phyloP scores from a whole-genome alignment of 2,888 invertebrate genomes.

The Hipparchia semele region DNA sequence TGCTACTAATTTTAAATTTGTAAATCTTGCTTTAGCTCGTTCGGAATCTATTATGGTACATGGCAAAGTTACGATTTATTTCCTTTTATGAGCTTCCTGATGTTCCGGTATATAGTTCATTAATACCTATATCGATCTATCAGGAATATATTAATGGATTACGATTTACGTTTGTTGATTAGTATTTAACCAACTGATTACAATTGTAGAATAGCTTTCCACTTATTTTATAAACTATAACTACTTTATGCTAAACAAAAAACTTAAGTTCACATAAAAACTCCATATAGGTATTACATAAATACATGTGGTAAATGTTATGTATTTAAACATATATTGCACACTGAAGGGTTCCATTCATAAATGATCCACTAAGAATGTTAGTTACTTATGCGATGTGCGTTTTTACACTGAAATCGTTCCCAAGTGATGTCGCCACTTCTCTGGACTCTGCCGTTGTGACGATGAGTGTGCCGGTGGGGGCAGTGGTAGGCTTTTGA shows the following conservation, averaged over 20 bases:
- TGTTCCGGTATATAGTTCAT: slow-evolving; percentile 3
- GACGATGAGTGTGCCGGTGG: slow-evolving; percentile 41
- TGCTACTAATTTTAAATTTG: neutral
- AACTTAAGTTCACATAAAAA: neutral
- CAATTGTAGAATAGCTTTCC: neutral
- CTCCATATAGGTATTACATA: neutral
- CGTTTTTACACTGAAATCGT: slow-evolving; percentile 28
- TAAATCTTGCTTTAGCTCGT: neutral
- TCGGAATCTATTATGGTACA: neutral
- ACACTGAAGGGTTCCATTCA: slow-evolving; percentile 1
- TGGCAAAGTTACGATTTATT: neutral
- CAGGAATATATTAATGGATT: neutral
- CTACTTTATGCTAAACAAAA: slow-evolving; percentile 1
- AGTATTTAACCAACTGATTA: neutral
- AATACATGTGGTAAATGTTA: neutral
- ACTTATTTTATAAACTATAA: slow-evolving; percentile 6
- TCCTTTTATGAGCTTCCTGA: slow-evolving; percentile 4
- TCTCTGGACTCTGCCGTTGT: slow-evolving; percentile 37
- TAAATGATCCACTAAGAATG: neutral
- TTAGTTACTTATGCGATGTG: neutral
- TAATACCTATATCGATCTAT: neutral
- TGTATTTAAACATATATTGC: slow-evolving; percentile 13
- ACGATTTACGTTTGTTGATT: neutral
- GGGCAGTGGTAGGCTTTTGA: slow-evolving; percentile 47
- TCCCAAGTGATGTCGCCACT: slow-evolving; percentile 35